Base-by-base conservation (phyloP, 2,888 invertebrate genomes). In the Caenorhabditis sp. region DNA sequence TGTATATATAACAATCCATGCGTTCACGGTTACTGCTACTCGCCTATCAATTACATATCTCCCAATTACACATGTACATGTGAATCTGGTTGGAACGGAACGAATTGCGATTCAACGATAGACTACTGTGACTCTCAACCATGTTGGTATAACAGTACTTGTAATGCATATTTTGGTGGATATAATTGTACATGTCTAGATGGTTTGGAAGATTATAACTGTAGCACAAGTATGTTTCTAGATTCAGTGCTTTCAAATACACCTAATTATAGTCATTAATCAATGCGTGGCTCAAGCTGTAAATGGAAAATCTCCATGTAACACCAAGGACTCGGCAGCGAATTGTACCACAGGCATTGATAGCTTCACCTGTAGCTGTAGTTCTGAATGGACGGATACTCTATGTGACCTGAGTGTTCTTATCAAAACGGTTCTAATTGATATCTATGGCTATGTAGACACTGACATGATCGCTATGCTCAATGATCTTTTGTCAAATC, bases 401-500 rank as follows among this genome's bases (percentile, higher is more conserved):
- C 23, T 64, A 0, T 80, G 80, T 52, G 76, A 80, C 57, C 56
- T 80, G 62, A 77, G 75, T 76, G 7, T 73, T 17, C 57, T 78
- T 5, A 78, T 78, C 17, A 53, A 70, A 25, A 63, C 76, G 10
- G 76, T 78, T 0, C 56, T 78, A 1, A 59, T 68, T 49, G 72
- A 73, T 10, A 71, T 78, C 36, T 78, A 78, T 53, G 78, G 78
- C 36, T 62, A 63, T 27, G 64, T 76, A 4, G 70, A 78, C 50
- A 23, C 56, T 27, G 66, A 70, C 3, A 76, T 78, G 76, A 65
- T 78, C 12, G 43, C 70, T 23, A 64, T 77, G 5, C 56, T 79
- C 4, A 71, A 80, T 21, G 77, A 82, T 27, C 56, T 82, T 3
- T 67, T 80, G 67, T 52, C 26, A 36, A 77, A 80, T 38, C 80